A percentile compares a stretch with the other conserved stretches of the same genome.
Conservation (phyloP, 2,113 vertebrate species). For the Campylomormyrus numenius region DNA sequence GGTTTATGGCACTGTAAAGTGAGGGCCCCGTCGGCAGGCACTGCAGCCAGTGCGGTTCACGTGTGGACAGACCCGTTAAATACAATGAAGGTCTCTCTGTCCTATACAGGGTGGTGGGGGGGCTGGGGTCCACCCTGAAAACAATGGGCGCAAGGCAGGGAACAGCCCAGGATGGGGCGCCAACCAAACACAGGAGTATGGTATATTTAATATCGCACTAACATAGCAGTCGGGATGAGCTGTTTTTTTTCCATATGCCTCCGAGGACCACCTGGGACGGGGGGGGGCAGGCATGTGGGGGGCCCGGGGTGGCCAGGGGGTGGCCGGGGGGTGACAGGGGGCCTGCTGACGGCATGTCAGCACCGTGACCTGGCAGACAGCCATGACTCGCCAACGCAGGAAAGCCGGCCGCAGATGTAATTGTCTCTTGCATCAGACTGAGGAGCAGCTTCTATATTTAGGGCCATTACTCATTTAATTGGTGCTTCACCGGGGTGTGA, state of each 20-base stretch:
- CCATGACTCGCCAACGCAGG: conserved; percentile 21
- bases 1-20: not conserved
- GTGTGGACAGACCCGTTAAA: not conserved
- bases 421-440: conserved; percentile 38
- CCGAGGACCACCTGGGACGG: not conserved
- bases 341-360: not conserved
- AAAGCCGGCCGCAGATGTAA: conserved; percentile 21
- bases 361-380: not conserved
- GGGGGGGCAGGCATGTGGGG: not conserved
- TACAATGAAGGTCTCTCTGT: not conserved
- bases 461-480: conserved; percentile 30
- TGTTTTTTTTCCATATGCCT: not conserved
- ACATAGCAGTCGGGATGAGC: not conserved
- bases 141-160: not conserved
- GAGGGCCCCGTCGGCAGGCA: not conserved
- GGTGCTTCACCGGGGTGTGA: conserved; percentile 30
- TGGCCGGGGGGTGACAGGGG: conserved; percentile 12
- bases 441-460: conserved; percentile 29
- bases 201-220: too few species aligned
- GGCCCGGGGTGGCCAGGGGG: conserved; percentile 7
- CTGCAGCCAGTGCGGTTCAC: not conserved
- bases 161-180: not conserved
- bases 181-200: not conserved
- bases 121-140: not conserved
- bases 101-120: not conserved